phyloP scores from a whole-genome alignment of 2,797 vertebrate genomes.

The Poecilia picta region DNA sequence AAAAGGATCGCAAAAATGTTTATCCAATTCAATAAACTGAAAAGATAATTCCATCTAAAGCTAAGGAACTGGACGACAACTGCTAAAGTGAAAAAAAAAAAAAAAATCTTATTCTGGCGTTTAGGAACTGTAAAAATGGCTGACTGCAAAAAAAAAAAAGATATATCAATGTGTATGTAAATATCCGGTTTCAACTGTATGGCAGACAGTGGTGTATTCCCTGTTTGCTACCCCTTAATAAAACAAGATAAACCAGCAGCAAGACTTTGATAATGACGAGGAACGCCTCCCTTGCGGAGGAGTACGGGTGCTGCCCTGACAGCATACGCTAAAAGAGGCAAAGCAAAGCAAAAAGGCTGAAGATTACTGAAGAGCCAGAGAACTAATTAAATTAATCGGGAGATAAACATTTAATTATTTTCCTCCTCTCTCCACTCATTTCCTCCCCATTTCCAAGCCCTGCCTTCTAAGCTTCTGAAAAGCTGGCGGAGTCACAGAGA shows the following conservation, averaged over 20 bases:
- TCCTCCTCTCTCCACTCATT: conserved; percentile 52
- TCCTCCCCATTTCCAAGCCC: conserved; percentile 48
- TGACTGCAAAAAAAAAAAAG: not conserved
- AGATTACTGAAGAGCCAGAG: conserved; percentile 71
- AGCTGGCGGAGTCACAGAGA: conserved; percentile 28
- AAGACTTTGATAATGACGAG: conserved; percentile 46
- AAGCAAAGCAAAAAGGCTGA: conserved; percentile 67
- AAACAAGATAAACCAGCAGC: conserved; percentile 48
- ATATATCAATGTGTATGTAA: not conserved
- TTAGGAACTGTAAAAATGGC: not conserved
- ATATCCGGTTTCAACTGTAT: not conserved
- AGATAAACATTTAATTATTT: conserved; percentile 77
- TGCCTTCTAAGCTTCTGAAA: conserved; percentile 26
- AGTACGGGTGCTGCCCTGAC: conserved; percentile 44
- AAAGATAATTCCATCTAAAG: not conserved
- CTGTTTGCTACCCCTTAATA: conserved; percentile 32
- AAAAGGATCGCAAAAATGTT: not conserved
- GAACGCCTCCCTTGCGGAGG: conserved; percentile 46
- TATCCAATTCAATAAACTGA: not conserved
- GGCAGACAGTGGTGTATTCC: not conserved
- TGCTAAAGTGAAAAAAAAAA: not conserved
- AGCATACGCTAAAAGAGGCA: conserved; percentile 56
- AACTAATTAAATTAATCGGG: conserved; percentile 75
- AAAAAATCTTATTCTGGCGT: not conserved
- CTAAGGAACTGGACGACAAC: not conserved